These are phyloP conservation scores for Erpobdella octoculata DNA, from an alignment of 2,888 invertebrate genomes.

Conservation along the genomic window DNA sequence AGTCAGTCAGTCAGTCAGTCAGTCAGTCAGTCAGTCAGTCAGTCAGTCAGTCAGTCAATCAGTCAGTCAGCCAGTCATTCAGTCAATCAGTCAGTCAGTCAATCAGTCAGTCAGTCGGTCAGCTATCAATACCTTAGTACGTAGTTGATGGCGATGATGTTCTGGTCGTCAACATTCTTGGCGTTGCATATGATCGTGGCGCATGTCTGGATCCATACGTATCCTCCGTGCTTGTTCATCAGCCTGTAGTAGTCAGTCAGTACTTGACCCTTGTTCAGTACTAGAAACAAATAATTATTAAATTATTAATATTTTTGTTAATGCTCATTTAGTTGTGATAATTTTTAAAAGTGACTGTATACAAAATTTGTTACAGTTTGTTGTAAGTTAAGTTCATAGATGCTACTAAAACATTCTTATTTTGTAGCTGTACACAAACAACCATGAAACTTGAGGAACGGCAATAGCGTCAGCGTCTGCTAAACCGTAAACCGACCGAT, in stretches of 20 bases:
- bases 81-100: too few species aligned
- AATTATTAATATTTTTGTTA: background rate
- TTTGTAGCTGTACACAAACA: too few species aligned
- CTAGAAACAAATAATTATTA: conserved; percentile 27
- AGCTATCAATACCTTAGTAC: conserved; percentile 85
- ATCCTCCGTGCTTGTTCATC: conserved; percentile 91
- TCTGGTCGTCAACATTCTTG: conserved; percentile 91
- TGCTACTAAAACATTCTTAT: too few species aligned
- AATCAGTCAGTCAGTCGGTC: too few species aligned
- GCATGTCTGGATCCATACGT: conserved; percentile 92
- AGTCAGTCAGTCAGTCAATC: too few species aligned
- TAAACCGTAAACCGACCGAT: too few species aligned
- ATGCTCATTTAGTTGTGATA: background rate
- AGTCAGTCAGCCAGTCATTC: too few species aligned
- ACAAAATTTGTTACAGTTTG: background rate
- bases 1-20: too few species aligned
- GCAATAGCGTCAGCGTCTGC: too few species aligned
- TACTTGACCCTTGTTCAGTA: conserved; percentile 79
- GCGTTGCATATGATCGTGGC: conserved; percentile 90
- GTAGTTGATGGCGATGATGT: conserved; percentile 92
- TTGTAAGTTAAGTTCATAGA: too few species aligned
- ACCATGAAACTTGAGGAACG: too few species aligned
- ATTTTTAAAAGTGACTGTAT: background rate
- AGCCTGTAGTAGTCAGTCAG: conserved; percentile 88
- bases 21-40: too few species aligned